Percentiles rank a stretch among this genome's conserved stretches.
Evolutionary conservation across 2,888 invertebrate genomes (phyloP).

Genomic region (Myopa tessellatipennis): DNA sequence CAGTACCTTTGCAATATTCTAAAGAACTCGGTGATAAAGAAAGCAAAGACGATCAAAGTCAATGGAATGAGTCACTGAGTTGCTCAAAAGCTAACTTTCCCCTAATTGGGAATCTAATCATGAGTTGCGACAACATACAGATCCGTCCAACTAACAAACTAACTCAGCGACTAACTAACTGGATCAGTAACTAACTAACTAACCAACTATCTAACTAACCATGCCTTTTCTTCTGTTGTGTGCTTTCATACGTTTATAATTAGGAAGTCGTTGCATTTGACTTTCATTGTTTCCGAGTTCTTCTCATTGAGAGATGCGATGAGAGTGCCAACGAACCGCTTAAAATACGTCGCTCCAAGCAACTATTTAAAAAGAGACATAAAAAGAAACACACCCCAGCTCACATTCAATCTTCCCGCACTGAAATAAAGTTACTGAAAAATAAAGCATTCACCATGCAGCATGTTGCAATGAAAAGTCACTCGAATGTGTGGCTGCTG

Average conservation of each 20-base stretch:
- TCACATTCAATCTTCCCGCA: not conserved
- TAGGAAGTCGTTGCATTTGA: not conserved
- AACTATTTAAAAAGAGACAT: not conserved
- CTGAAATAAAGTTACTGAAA: too few relatives aligned
- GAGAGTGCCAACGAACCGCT: not conserved
- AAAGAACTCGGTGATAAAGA: not conserved
- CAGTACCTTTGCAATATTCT: not conserved
- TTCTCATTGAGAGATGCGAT: not conserved
- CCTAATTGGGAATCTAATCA: conserved; percentile 24
- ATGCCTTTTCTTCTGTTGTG: not conserved
- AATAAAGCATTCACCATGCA: too few relatives aligned
- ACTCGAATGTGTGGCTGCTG: not conserved
- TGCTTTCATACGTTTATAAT: not conserved
- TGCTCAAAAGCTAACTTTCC: not conserved
- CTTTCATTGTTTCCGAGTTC: not conserved
- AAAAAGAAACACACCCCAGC: not conserved
- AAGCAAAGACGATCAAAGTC: not conserved
- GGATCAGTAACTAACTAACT: not conserved
- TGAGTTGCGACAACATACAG: conserved; percentile 7
- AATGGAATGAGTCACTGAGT: not conserved
- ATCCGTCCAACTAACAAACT: not conserved
- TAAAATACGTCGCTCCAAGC: not conserved
- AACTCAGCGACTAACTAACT: not conserved
- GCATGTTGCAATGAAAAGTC: not conserved
- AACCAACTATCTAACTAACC: not conserved